Evolutionary conservation across 1,140 invertebrate genomes (phyloP).

Genomic region (Caerostris extrusa): DNA sequence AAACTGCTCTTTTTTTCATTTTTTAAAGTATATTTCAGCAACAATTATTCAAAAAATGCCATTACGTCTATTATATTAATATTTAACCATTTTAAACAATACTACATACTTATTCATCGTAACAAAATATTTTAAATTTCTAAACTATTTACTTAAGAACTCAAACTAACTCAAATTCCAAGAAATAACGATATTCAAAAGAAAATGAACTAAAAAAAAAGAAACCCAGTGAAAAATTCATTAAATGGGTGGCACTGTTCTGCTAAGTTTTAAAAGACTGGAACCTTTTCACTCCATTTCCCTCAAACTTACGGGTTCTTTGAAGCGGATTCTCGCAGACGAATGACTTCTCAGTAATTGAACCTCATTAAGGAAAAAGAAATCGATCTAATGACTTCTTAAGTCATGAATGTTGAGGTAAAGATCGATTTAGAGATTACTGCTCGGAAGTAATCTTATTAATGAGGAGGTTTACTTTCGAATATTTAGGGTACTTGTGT

Average conservation of each 20-base stretch:
- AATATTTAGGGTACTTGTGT: background rate
- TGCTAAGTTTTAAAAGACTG: background rate
- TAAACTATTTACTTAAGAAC: no score
- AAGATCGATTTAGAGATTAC: background rate
- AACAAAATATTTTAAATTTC: no score
- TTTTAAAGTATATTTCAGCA: no score
- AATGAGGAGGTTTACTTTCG: background rate
- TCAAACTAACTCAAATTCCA: no score
- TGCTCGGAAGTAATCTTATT: background rate
- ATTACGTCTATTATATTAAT: no score
- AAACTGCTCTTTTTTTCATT: no score
- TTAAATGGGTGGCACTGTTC: background rate
- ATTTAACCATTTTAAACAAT: no score
- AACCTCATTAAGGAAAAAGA: slow-evolving; percentile 34
- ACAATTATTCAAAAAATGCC: no score
- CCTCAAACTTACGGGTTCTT: background rate
- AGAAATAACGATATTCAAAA: no score
- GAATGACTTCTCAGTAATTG: slow-evolving; percentile 19
- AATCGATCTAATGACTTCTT: slow-evolving; percentile 36
- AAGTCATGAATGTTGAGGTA: slow-evolving; percentile 13
- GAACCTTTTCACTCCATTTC: background rate
- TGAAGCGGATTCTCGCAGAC: background rate
- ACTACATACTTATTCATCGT: no score
- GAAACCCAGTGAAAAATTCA: background rate
- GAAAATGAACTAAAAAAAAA: no score